phyloP scores from a whole-genome alignment of 2,113 vertebrate genomes.

The Nestor notabilis region DNA sequence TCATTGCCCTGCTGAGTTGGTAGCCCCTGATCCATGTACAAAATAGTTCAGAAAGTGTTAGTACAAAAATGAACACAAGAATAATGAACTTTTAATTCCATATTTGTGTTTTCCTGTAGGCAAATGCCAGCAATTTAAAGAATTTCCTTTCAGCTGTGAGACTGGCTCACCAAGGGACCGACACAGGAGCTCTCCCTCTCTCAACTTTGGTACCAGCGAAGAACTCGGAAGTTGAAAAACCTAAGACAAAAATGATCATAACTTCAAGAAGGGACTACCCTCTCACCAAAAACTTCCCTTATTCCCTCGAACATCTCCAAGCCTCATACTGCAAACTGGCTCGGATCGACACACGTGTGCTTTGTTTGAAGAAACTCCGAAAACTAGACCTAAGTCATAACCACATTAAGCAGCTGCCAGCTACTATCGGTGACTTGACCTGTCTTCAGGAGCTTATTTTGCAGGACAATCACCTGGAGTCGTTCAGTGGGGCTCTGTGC shows the following conservation, averaged over 20 bases:
- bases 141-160: conserved; percentile 89
- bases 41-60: background rate
- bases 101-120: conserved; percentile 73
- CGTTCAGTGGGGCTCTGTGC: conserved; percentile 87
- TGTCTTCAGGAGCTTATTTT: conserved; percentile 89
- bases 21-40: background rate
- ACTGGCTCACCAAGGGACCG: conserved; percentile 86
- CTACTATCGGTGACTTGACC: conserved; percentile 86
- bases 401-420: conserved; percentile 90
- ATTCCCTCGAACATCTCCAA: conserved; percentile 91
- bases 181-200: conserved; percentile 77
- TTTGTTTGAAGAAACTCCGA: conserved; percentile 86
- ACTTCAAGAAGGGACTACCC: conserved; percentile 93
- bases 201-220: conserved; percentile 85
- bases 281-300: conserved; percentile 89
- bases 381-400: conserved; percentile 95
- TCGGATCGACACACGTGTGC: conserved; percentile 87
- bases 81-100: background rate
- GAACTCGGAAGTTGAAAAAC: conserved; percentile 91
- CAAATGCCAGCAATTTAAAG: conserved; percentile 86
- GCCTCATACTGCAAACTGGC: conserved; percentile 92
- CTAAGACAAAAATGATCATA: conserved; percentile 90
- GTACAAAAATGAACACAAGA: background rate
- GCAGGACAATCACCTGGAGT: conserved; percentile 89
- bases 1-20: background rate